phyloP scores from a whole-genome alignment of 2,888 invertebrate species.

The Bruchidius siliquastri region DNA sequence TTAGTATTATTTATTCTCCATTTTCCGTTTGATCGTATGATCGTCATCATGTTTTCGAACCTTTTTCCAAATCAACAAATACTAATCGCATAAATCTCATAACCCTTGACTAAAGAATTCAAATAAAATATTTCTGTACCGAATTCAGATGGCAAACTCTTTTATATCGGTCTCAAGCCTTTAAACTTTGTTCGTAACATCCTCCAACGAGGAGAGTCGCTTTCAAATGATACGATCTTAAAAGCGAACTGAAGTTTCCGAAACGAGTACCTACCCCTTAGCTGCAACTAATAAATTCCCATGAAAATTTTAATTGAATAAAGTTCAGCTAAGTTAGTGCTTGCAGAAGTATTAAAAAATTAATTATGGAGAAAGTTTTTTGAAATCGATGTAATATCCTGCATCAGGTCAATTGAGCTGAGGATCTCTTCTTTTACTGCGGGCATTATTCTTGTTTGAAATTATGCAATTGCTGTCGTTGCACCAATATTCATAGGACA shows the following conservation, averaged over 20 bases:
- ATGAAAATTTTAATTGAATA: background rate
- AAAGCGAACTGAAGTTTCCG: background rate
- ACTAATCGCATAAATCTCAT: background rate
- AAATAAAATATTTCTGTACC: background rate
- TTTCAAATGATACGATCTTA: background rate
- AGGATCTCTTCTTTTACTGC: background rate
- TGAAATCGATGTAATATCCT: background rate
- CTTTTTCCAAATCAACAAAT: background rate
- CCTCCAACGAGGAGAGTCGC: background rate
- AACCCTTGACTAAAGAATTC: background rate
- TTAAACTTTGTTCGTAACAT: background rate
- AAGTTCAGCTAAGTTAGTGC: background rate
- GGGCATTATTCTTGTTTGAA: background rate
- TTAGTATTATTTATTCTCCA: too few species aligned
- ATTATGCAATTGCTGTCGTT: background rate
- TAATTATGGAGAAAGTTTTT: background rate
- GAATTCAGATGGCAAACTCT: background rate
- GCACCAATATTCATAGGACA: too few species aligned
- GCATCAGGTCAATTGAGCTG: background rate
- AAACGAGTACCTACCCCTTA: background rate
- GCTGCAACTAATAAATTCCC: background rate
- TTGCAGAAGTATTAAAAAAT: background rate
- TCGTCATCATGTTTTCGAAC: too few species aligned
- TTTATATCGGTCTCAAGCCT: background rate
- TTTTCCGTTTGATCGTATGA: too few species aligned